Base-by-base conservation (phyloP, 2,113 vertebrate species). In the Corydoras maculifer region DNA sequence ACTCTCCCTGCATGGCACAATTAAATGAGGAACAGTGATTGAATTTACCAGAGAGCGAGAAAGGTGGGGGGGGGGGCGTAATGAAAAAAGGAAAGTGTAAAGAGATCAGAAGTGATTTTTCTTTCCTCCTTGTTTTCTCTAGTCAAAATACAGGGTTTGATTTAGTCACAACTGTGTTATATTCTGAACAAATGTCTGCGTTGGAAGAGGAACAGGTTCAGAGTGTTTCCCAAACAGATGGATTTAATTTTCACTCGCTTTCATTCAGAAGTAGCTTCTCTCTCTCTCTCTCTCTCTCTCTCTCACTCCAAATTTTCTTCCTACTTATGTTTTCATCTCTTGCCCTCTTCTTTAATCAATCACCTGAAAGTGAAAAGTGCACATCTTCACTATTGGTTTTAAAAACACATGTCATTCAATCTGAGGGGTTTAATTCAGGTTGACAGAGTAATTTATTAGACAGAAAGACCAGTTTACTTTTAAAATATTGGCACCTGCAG, bases 1-100 rank as follows among this genome's bases (percentile, higher is more conserved):
- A 60, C 59, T 58, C 61, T 51, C 55, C 15, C 11, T 62, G 64
- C 32, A 9, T 53, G 53, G 54, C 7, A 50, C 7, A 14, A 72
- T 61, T 63, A 48, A 49, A 64, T 62, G 32, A 73, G 74, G 18
- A n/a, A n/a, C 14, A 25, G 50, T 57, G 32, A 63, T 69, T 71
- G 48, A 63, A 57, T 66, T 72, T 2, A 4, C 35, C 5, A 18
- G 31, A 43, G 53, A 43, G n/a, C 32, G 13, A 32, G 12, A 32
- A 14, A 55, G 8, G 2, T 5, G 18, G 18, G 2, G 11, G 18
- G 2, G 11, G 2, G 2, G 14, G 1, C n/a, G 54, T 53, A 53
- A 53, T 53, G 51, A 53, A 13, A n/a, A 65, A 32, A 32, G 29
- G 14, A 35, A 15, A 13, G 15, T 9, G 3, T 54, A 7, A 54